A percentile compares a stretch with the other conserved stretches of the same genome.
Conservation (phyloP, 2,888 invertebrate species). For the Blastobasis adustella region DNA sequence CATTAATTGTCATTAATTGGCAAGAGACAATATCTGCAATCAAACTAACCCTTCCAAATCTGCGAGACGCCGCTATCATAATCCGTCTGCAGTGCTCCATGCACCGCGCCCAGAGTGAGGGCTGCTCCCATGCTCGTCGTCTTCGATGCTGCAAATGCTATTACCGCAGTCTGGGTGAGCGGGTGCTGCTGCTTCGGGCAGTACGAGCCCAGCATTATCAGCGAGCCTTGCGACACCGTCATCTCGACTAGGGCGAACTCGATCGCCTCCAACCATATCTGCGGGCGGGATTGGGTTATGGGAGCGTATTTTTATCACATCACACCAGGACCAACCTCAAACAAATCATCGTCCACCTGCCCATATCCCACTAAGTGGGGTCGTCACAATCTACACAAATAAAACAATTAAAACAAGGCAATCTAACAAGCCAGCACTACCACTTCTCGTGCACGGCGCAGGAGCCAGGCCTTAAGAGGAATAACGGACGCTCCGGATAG, state of each 20-base stretch:
- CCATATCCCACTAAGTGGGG: too few species aligned
- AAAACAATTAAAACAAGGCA: too few species aligned
- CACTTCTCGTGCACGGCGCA: too few species aligned
- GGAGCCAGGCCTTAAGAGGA: too few species aligned
- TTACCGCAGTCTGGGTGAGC: conserved; percentile 38
- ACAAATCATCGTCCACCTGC: too few species aligned
- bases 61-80: conserved; percentile 45
- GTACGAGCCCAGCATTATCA: conserved; percentile 55
- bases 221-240: conserved; percentile 50
- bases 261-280: conserved; percentile 63
- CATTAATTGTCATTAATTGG: too few species aligned
- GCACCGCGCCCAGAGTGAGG: conserved; percentile 45
- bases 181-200: conserved; percentile 43
- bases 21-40: background rate
- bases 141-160: conserved; percentile 45
- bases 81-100: conserved; percentile 47
- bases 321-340: too few species aligned
- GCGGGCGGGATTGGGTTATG: conserved; percentile 8
- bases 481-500: too few species aligned
- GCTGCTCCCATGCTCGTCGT: conserved; percentile 36
- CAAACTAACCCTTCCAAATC: conserved; percentile 36
- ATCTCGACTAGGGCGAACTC: conserved; percentile 57
- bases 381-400: too few species aligned
- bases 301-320: background rate
- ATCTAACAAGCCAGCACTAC: too few species aligned